These are phyloP conservation scores for Rhynchomys soricoides DNA, from an alignment of 2,113 vertebrate genomes.

Conservation along the genomic window DNA sequence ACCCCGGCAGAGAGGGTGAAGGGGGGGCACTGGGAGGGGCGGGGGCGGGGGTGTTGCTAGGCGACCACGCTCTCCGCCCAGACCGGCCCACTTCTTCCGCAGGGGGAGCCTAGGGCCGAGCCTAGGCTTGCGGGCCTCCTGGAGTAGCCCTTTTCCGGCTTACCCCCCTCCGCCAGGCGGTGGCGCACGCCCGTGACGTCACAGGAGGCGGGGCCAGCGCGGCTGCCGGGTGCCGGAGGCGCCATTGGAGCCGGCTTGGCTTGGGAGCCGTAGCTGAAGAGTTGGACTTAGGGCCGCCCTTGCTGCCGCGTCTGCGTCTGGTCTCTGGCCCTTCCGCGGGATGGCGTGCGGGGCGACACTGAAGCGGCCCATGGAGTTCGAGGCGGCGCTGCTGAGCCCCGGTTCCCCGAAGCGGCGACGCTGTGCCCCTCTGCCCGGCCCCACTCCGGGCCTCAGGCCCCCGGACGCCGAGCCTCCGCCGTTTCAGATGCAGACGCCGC, in stretches of 20 bases:
- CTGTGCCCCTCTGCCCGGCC: conserved; percentile 91
- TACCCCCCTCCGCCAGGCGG: background rate
- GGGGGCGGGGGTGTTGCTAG: conserved; percentile 66
- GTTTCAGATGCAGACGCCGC: conserved; percentile 66
- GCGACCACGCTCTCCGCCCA: conserved; percentile 72
- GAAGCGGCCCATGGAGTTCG: conserved; percentile 94
- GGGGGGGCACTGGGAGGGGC: background rate
- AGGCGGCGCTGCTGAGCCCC: conserved; percentile 94
- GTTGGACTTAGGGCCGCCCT: background rate
- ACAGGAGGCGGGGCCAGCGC: conserved; percentile 54
- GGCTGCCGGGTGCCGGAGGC: conserved; percentile 75
- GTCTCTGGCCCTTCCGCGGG: conserved; percentile 57
- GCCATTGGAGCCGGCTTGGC: conserved; percentile 77
- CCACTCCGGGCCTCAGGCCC: conserved; percentile 88
- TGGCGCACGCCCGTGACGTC: conserved; percentile 59
- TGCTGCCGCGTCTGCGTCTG: background rate
- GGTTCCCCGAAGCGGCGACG: conserved; percentile 93
- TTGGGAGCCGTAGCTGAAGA: conserved; percentile 61
- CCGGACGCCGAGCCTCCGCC: conserved; percentile 86
- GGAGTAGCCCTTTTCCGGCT: conserved; percentile 63
- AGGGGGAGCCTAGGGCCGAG: conserved; percentile 23
- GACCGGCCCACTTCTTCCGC: conserved; percentile 62
- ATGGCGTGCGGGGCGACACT: conserved; percentile 95
- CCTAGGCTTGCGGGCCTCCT: background rate
- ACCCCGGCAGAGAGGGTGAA: rapidly evolving